Evolutionary conservation across 2,797 vertebrate genomes (phyloP), one percentile per base, ranked within the genome.

Genomic region (Phrynocephalus forsythii): DNA sequence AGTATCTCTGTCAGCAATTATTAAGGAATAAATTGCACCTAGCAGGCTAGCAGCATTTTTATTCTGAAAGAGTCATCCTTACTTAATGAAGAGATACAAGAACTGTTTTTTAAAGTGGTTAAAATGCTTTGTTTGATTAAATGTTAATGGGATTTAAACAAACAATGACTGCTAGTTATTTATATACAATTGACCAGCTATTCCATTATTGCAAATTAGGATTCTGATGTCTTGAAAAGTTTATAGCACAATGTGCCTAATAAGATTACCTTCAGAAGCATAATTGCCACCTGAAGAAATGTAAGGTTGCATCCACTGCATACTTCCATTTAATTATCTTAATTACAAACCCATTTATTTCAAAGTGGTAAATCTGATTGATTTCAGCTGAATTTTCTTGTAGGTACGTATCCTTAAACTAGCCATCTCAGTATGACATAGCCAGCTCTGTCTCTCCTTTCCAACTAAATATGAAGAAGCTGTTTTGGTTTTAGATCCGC

Each of bases 71-170:
- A 85, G 6, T 20, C 82, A 30, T 15, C 83, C 63, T 86, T 60
- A n/a, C n/a, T 88, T 91, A 86, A 84, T 88, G 66, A 91, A 50
- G 79, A 8, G 7, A 81, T 72, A 68, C 79, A n/a, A 77, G 52
- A 28, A 66, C 9, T 0, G 0, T 72, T 76, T 91, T 79, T 67
- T 88, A 87, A 82, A 90, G 79, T 93, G 63, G 24, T 28, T 80
- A 63, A 79, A 84, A 16, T 66, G 6, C 84, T 92, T 63, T 48
- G n/a, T 91, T 93, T 90, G 75, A 88, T 93, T 89, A 85, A 86
- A 91, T 63, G 71, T 80, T 80, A 85, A 84, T 86, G 22, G 83
- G 63, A 16, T 84, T 78, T 90, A 71, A 24, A 44, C 11, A 90
- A 87, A 60, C 66, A 89, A 72, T 9, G 84, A 68, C 83, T 83